Evolutionary conservation across 2,888 invertebrate species (phyloP).

Genomic region (Leptopilina syphax): DNA sequence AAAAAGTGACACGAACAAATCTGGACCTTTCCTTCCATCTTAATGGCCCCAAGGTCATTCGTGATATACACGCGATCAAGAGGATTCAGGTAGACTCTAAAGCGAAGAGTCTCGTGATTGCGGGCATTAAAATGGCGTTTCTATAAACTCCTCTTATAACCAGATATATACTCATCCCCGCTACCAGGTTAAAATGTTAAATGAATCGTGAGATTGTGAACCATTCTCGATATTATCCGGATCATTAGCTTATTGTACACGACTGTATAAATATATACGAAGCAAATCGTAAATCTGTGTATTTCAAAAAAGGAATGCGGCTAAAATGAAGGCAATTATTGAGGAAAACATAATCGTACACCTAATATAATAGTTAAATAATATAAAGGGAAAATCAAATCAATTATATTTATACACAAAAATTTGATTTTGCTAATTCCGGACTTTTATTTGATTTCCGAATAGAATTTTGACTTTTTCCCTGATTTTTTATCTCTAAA

Average conservation of each 20-base stretch:
- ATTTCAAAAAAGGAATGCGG: too few species aligned
- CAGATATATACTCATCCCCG: not conserved
- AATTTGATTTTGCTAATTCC: too few species aligned
- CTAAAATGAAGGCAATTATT: too few species aligned
- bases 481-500: too few species aligned
- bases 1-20: slow-evolving; percentile 61
- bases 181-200: slow-evolving; percentile 21
- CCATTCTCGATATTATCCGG: slow-evolving; percentile 14
- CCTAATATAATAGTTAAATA: too few species aligned
- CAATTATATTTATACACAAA: too few species aligned
- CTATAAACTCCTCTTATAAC: not conserved
- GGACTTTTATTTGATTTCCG: too few species aligned
- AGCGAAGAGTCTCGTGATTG: slow-evolving; percentile 18
- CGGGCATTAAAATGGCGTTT: slow-evolving; percentile 24
- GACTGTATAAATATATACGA: not conserved
- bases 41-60: slow-evolving; percentile 65
- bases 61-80: slow-evolving; percentile 65
- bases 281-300: not conserved
- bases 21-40: slow-evolving; percentile 56
- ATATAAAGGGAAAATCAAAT: too few species aligned
- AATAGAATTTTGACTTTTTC: too few species aligned
- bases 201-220: slow-evolving; percentile 18
- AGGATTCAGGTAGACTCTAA: slow-evolving; percentile 28
- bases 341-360: too few species aligned
- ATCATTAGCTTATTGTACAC: not conserved